phyloP scores from a whole-genome alignment of 2,113 vertebrate genomes.

The Grammomys surdaster region DNA sequence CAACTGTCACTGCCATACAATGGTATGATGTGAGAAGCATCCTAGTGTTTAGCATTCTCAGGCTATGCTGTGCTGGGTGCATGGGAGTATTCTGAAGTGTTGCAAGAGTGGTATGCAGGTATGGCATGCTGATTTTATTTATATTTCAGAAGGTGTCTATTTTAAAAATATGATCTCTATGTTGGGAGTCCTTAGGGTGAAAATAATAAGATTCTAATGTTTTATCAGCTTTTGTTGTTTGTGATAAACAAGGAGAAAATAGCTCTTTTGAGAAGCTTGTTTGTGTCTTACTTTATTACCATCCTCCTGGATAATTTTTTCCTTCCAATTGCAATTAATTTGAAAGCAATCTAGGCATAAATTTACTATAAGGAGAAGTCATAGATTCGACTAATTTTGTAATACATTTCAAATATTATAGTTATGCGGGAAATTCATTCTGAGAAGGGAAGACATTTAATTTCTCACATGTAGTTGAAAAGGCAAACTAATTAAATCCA shows the following conservation, averaged over 20 bases:
- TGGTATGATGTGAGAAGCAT: background rate
- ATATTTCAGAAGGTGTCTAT: background rate
- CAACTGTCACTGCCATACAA: too few species aligned
- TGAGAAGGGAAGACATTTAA: conserved; percentile 59
- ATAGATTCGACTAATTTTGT: conserved; percentile 66
- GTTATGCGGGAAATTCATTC: conserved; percentile 47
- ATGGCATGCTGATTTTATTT: conserved; percentile 19
- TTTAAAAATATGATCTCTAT: background rate
- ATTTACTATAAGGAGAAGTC: conserved; percentile 52
- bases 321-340: conserved; percentile 68
- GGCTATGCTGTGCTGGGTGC: fast-evolving
- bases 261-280: conserved; percentile 49
- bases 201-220: background rate
- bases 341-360: conserved; percentile 65
- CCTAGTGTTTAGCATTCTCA: background rate
- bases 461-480: conserved; percentile 55
- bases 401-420: conserved; percentile 72
- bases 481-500: conserved; percentile 68
- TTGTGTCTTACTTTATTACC: conserved; percentile 68
- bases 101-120: background rate
- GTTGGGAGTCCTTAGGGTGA: background rate
- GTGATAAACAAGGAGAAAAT: conserved; percentile 14
- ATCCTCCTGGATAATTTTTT: conserved; percentile 30
- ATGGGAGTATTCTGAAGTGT: background rate
- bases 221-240: conserved; percentile 20